Percentiles rank a stretch among this genome's conserved stretches.
These are phyloP conservation scores for Dendroctonus ponderosae DNA, from an alignment of 1,140 invertebrate genomes.

Conservation along the genomic window DNA sequence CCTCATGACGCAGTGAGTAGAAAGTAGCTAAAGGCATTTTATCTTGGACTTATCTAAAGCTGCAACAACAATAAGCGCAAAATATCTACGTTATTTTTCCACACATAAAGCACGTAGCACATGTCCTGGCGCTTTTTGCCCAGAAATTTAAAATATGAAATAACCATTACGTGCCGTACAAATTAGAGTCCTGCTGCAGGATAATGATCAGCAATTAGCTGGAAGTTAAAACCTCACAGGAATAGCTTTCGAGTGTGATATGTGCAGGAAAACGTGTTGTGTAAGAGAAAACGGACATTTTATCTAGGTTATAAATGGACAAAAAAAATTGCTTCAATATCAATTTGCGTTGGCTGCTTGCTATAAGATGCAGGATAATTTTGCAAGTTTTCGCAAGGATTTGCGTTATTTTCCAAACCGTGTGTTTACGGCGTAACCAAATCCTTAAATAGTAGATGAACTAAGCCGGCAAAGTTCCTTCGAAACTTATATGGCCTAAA, in stretches of 20 bases:
- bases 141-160: constrained; percentile 12
- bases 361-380: too few relatives aligned
- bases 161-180: constrained; percentile 12
- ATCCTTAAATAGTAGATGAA: neutral
- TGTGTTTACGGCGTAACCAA: too few relatives aligned
- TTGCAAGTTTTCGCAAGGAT: neutral
- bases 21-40: neutral
- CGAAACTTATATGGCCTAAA: neutral
- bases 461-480: neutral
- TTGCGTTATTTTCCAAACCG: too few relatives aligned
- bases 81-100: constrained; percentile 5
- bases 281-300: too few relatives aligned
- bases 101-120: constrained; percentile 7
- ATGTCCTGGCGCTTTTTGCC: constrained; percentile 1
- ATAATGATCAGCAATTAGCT: constrained; percentile 21
- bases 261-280: too few relatives aligned
- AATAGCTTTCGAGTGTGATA: constrained; percentile 3
- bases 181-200: constrained; percentile 9
- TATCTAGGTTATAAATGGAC: too few relatives aligned
- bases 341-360: too few relatives aligned
- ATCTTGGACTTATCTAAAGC: neutral
- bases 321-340: too few relatives aligned
- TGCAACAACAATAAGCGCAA: neutral
- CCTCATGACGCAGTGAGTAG: too few relatives aligned
- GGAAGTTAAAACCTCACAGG: constrained; percentile 16